Evolutionary conservation across 2,113 vertebrate species (phyloP).

Genomic region (Siphamia tubifer): DNA sequence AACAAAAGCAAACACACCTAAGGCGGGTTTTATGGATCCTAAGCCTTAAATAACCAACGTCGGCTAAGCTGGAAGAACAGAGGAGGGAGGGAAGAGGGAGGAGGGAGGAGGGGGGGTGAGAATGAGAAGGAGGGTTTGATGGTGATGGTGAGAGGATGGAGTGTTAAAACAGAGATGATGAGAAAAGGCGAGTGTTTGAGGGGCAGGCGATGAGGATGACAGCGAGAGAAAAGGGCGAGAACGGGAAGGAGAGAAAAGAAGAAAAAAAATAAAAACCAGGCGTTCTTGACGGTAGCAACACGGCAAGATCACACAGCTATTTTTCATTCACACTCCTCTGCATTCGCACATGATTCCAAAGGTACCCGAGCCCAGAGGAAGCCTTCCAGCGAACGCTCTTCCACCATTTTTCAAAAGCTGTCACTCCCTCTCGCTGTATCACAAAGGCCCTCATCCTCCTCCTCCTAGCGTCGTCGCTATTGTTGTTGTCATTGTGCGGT

Average conservation of each 20-base stretch:
- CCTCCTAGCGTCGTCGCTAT: constrained; percentile 33
- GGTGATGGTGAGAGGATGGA: constrained; percentile 45
- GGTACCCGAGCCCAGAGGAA: constrained; percentile 66
- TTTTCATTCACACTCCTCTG: constrained; percentile 73
- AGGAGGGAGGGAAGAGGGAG: background rate
- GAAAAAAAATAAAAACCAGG: no score
- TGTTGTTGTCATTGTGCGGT: constrained; percentile 57
- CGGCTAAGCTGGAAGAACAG: no score
- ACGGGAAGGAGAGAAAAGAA: background rate
- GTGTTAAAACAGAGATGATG: constrained; percentile 52
- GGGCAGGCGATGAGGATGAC: constrained; percentile 62
- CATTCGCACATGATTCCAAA: constrained; percentile 67
- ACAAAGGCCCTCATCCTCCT: constrained; percentile 39
- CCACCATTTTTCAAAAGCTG: constrained; percentile 74
- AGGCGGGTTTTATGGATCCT: constrained; percentile 63
- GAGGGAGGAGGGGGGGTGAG: background rate
- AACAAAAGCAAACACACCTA: constrained; percentile 75
- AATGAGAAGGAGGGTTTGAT: constrained; percentile 36
- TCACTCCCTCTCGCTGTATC: constrained; percentile 71
- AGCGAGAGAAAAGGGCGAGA: constrained; percentile 27
- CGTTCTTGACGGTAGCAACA: constrained; percentile 62
- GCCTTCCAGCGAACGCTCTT: constrained; percentile 67
- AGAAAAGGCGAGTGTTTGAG: constrained; percentile 36
- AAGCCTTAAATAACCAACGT: constrained; percentile 74
- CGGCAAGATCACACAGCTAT: constrained; percentile 67